Evolutionary conservation across 1,140 invertebrate genomes (phyloP).

Genomic region (Calycopis cecrops): DNA sequence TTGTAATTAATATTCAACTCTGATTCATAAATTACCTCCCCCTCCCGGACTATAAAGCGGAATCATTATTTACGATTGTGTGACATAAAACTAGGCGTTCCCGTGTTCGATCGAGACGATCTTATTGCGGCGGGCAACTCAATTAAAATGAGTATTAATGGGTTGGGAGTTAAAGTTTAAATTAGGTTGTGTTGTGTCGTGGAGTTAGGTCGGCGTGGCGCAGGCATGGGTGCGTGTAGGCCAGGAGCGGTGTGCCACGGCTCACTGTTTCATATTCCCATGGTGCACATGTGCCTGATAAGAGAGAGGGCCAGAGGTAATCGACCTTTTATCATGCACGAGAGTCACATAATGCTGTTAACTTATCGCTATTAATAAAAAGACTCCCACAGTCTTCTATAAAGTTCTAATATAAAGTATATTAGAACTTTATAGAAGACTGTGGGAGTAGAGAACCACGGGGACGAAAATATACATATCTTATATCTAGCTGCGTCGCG

Average conservation of each 20-base stretch:
- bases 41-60: conserved; percentile 7
- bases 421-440: too few species aligned
- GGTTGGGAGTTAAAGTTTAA: conserved; percentile 5
- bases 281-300: too few species aligned
- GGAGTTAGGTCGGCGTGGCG: background rate
- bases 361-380: too few species aligned
- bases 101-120: background rate
- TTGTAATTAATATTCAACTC: background rate
- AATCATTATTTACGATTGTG: conserved; percentile 17
- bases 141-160: background rate
- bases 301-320: too few species aligned
- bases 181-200: background rate
- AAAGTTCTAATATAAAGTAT: too few species aligned
- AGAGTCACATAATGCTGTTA: too few species aligned
- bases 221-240: background rate
- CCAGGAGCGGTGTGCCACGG: background rate
- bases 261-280: too few species aligned
- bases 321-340: too few species aligned
- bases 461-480: too few species aligned
- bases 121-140: background rate
- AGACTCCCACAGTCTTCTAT: too few species aligned
- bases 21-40: background rate
- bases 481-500: too few species aligned
- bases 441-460: too few species aligned
- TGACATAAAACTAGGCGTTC: conserved; percentile 19